Percentiles rank a stretch among this genome's conserved stretches.
These are phyloP conservation scores for Tiliacea aurago DNA, from an alignment of 2,888 invertebrate genomes.

Conservation along the genomic window DNA sequence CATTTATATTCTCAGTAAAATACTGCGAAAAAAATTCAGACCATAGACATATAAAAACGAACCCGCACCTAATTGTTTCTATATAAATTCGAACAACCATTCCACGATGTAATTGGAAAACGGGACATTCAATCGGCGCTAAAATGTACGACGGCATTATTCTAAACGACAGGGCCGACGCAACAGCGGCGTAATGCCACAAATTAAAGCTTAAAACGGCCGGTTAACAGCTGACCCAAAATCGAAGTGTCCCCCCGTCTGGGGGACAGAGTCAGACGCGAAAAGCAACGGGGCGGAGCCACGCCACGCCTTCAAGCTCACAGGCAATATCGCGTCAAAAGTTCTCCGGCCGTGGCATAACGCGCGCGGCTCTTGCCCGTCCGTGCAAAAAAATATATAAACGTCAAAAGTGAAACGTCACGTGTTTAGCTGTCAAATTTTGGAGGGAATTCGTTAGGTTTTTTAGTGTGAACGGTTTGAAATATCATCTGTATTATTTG, in stretches of 20 bases:
- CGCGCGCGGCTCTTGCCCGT: conserved; percentile 78
- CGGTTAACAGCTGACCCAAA: conserved; percentile 91
- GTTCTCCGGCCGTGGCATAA: conserved; percentile 82
- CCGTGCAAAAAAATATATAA: conserved; percentile 70
- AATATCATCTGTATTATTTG: conserved; percentile 17
- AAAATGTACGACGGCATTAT: conserved; percentile 86
- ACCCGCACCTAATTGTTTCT: conserved; percentile 57
- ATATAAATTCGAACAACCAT: conserved; percentile 66
- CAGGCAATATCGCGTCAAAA: conserved; percentile 85
- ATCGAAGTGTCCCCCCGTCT: conserved; percentile 84
- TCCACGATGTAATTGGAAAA: conserved; percentile 78
- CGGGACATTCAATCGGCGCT: conserved; percentile 78
- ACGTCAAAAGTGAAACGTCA: conserved; percentile 71
- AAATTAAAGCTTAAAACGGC: conserved; percentile 91
- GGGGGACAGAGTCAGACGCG: conserved; percentile 80
- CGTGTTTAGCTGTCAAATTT: conserved; percentile 62
- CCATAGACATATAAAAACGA: conserved; percentile 50
- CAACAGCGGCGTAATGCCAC: conserved; percentile 86
- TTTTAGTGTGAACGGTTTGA: conserved; percentile 47
- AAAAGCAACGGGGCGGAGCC: conserved; percentile 89
- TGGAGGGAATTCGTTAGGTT: conserved; percentile 56
- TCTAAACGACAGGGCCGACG: conserved; percentile 85
- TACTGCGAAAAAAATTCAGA: conserved; percentile 45
- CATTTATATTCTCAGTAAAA: conserved; percentile 31
- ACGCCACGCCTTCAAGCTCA: conserved; percentile 85